phyloP scores from a whole-genome alignment of 2,797 vertebrate genomes.

The Anas bernieri region DNA sequence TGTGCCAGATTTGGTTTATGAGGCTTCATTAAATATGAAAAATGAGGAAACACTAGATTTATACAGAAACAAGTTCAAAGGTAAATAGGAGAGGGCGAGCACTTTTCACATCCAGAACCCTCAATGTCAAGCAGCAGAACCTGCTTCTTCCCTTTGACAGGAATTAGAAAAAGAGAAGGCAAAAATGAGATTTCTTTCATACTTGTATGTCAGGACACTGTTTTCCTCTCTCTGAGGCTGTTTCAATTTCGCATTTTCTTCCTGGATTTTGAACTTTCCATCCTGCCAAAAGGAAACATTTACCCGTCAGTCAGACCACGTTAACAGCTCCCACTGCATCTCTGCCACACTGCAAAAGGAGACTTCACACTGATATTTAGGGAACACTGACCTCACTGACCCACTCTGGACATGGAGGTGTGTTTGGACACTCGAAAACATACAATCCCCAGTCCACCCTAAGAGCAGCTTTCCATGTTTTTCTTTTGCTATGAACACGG shows the following conservation, averaged over 20 bases:
- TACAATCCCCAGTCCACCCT: accelerated
- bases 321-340: neutral
- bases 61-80: neutral
- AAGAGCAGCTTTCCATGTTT: neutral
- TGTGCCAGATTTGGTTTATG: neutral
- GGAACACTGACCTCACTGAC: neutral
- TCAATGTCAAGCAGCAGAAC: neutral
- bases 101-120: neutral
- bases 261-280: slow-evolving; percentile 71
- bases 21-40: neutral
- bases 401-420: neutral
- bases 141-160: neutral
- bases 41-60: neutral
- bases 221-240: slow-evolving; percentile 74
- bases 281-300: slow-evolving; percentile 71
- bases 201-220: slow-evolving; percentile 81
- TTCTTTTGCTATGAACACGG: neutral
- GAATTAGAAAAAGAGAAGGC: neutral
- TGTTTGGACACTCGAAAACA: accelerated
- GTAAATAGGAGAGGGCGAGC: neutral
- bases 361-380: accelerated
- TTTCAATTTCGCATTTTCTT: slow-evolving; percentile 75
- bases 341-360: neutral
- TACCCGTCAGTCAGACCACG: neutral
- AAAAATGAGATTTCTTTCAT: neutral